Percentiles rank a stretch among this genome's conserved stretches.
These are phyloP conservation scores for Diadumene lineata DNA, from an alignment of 92 coral and sea anemone species.

Conservation along the genomic window DNA sequence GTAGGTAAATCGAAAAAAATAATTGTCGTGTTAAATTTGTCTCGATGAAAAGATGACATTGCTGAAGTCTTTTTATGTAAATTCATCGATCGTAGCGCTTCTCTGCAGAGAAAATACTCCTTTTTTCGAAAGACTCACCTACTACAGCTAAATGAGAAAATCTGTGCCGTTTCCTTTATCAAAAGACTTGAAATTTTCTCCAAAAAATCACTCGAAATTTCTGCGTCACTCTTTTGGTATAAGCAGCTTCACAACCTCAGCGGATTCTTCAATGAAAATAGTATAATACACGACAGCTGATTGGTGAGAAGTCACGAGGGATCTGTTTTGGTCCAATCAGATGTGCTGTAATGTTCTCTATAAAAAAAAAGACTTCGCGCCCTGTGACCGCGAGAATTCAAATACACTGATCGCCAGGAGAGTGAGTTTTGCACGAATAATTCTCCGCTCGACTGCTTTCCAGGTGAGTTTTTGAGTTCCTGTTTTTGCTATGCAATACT, in stretches of 20 bases:
- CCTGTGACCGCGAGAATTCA: constrained; percentile 25
- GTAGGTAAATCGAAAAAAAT: background rate
- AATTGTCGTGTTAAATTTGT: background rate
- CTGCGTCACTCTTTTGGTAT: background rate
- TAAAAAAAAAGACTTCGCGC: background rate
- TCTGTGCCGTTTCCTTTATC: background rate
- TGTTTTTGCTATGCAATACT: background rate
- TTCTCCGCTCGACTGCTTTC: background rate
- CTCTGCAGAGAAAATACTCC: background rate
- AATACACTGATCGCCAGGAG: background rate
- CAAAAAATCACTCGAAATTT: background rate
- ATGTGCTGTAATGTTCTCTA: background rate
- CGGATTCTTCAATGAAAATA: constrained; percentile 11
- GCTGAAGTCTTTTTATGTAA: background rate
- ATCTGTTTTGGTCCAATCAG: constrained; percentile 12
- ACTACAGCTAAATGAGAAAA: background rate
- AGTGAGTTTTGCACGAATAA: background rate
- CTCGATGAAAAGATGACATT: background rate
- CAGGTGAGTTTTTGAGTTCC: constrained; percentile 8
- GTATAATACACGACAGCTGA: constrained; percentile 8
- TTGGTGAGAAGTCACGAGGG: constrained; percentile 23
- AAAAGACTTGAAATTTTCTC: background rate
- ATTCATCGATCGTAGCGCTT: background rate
- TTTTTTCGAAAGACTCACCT: constrained; percentile 3
- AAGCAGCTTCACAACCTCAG: constrained; percentile 17